Base-by-base conservation (phyloP, 2,113 vertebrate species). In the Rattus norvegicus region DNA sequence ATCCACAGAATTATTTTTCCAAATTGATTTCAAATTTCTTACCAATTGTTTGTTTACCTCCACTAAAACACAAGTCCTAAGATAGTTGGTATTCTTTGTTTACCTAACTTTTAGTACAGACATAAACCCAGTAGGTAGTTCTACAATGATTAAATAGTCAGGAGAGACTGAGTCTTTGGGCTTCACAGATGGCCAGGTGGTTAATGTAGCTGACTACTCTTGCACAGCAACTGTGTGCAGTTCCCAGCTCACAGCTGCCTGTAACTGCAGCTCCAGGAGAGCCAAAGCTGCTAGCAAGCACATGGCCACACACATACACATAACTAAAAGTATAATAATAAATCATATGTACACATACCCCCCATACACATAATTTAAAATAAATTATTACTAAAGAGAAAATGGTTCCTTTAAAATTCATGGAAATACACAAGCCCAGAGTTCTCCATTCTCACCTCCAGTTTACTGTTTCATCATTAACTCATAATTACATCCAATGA, bases 381-480 rank as follows among this genome's bases (percentile, higher is more conserved):
- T 47, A 47, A 1, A 22, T 43, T 28, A 36, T 85, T 56, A 86
- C 8, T 19, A 86, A 67, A 85, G 47, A 49, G 16, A 47, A 65
- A 85, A 19, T 65, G 36, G 36, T 30, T 87, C 30, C 28, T 76
- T 90, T 83, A 96, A 96, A 97, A 88, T 87, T 95, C 89, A 93
- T 33, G 91, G 39, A 90, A 76, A 33, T 86, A 91, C 20, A 79
- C 33, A 95, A 95, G 96, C 47, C 81, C 72, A 92, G 65, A 84
- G 22, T 70, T 94, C 47, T 91, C 54, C 77, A 93, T 76, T 96
- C 91, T 88, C 77, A 97, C 88, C 87, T 98, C 94, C 94, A 94
- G 95, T 98, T 98, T 11, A 8, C 98, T 98, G 98, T 91, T 9
- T 90, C 96, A 88, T 94, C 43, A 87, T 83, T 98, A 97, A 96